Conservation (phyloP, 2,113 vertebrate genomes). For the Leptocoma aspasia region DNA sequence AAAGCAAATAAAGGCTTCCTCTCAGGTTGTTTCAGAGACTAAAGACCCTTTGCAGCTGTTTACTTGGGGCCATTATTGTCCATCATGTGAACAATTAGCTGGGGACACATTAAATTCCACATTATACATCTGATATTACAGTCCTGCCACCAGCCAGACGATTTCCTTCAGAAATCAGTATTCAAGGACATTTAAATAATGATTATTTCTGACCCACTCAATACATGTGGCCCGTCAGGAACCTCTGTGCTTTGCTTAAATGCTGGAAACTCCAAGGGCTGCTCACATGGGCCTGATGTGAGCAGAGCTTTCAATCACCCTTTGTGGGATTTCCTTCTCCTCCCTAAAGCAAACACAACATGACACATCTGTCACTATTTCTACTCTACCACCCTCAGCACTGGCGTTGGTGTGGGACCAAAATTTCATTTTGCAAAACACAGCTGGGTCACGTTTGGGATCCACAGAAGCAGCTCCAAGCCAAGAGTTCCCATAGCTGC, state of each 20-base stretch:
- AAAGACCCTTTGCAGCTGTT: not conserved
- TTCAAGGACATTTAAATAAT: not conserved
- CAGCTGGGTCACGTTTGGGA: not conserved
- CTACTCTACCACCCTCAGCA: not conserved
- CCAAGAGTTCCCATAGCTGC: not conserved
- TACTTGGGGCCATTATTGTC: not conserved
- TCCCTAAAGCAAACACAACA: not conserved
- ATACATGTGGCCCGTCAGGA: not conserved
- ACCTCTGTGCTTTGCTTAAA: not conserved
- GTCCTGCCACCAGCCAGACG: not conserved
- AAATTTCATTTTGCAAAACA: not conserved
- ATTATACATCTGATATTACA: not conserved
- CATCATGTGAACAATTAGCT: not conserved
- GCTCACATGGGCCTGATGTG: not conserved
- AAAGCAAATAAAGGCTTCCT: not conserved
- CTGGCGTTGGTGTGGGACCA: not conserved
- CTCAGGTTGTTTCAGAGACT: not conserved
- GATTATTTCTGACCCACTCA: constrained; percentile 15
- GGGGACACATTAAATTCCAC: not conserved
- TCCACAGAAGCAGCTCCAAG: not conserved
- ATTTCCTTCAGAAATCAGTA: not conserved
- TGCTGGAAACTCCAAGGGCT: not conserved
- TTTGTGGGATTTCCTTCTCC: not conserved
- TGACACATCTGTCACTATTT: not conserved
- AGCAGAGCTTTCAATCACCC: not conserved